A percentile compares a stretch with the other conserved stretches of the same genome.
Evolutionary conservation across 2,888 invertebrate genomes (phyloP).

Genomic region (Eretmocerus hayati): DNA sequence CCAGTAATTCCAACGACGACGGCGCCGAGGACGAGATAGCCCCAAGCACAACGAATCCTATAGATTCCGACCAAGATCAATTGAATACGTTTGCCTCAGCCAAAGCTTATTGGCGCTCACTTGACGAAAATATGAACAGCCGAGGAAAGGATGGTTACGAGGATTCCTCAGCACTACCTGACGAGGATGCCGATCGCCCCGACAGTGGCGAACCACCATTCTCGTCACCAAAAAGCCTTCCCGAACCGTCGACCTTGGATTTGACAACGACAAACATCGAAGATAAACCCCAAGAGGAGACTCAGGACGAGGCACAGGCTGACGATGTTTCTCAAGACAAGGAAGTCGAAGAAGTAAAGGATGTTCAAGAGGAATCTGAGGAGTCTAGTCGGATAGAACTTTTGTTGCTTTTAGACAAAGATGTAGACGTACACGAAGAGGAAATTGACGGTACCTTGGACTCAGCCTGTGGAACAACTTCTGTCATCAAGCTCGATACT

Average conservation of each 20-base stretch:
- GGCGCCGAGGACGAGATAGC: too few species aligned
- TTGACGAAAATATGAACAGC: slow-evolving; percentile 28
- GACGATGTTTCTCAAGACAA: too few species aligned
- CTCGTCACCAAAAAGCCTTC: neutral
- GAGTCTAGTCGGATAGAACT: neutral
- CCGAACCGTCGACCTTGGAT: too few species aligned
- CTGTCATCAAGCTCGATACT: slow-evolving; percentile 39
- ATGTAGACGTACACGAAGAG: slow-evolving; percentile 20
- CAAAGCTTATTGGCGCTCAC: slow-evolving; percentile 13
- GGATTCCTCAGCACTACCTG: too few species aligned
- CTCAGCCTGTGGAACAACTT: slow-evolving; percentile 19
- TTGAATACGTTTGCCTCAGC: slow-evolving; percentile 1
- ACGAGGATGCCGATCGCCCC: too few species aligned
- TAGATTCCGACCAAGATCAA: too few species aligned
- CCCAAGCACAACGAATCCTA: too few species aligned
- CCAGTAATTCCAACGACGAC: neutral
- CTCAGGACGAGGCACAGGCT: too few species aligned
- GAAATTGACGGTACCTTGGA: slow-evolving; percentile 14
- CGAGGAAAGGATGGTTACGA: slow-evolving; percentile 20
- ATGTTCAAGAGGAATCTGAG: neutral
- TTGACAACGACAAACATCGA: too few species aligned
- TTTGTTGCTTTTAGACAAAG: slow-evolving; percentile 9
- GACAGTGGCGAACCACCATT: neutral
- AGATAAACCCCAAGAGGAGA: neutral
- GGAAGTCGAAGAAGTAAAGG: neutral